A percentile compares a stretch with the other conserved stretches of the same genome.
These are phyloP conservation scores for Chloropsis hardwickii DNA, from an alignment of 2,113 vertebrate species.

Conservation along the genomic window DNA sequence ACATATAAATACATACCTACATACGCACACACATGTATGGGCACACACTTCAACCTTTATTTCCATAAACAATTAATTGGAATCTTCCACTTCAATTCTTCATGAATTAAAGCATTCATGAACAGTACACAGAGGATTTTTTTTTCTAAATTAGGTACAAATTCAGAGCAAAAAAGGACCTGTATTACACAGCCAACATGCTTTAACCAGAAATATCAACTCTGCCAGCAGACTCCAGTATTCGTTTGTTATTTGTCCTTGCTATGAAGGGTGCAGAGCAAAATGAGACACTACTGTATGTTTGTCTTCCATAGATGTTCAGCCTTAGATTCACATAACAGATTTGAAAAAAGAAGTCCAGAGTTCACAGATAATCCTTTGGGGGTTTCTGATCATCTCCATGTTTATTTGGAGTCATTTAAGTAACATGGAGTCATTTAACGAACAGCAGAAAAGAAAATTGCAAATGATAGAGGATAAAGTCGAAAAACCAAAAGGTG, in stretches of 20 bases:
- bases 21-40: fast-evolving
- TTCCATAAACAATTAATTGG: background rate
- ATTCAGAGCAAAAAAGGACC: background rate
- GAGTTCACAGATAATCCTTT: background rate
- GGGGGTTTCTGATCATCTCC: background rate
- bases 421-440: background rate
- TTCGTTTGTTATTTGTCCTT: background rate
- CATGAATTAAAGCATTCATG: background rate
- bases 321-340: background rate
- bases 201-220: background rate
- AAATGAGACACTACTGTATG: background rate
- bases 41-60: background rate
- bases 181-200: background rate
- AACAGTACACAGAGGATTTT: background rate
- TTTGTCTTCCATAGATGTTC: background rate
- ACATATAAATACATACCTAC: background rate
- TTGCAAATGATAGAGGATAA: background rate
- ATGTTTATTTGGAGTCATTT: background rate
- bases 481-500: background rate
- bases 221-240: background rate
- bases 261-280: background rate
- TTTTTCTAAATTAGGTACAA: background rate
- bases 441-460: background rate
- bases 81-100: background rate
- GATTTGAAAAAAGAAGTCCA: background rate